These are phyloP conservation scores for Dynastes maya DNA, from an alignment of 2,888 invertebrate genomes.

Conservation along the genomic window DNA sequence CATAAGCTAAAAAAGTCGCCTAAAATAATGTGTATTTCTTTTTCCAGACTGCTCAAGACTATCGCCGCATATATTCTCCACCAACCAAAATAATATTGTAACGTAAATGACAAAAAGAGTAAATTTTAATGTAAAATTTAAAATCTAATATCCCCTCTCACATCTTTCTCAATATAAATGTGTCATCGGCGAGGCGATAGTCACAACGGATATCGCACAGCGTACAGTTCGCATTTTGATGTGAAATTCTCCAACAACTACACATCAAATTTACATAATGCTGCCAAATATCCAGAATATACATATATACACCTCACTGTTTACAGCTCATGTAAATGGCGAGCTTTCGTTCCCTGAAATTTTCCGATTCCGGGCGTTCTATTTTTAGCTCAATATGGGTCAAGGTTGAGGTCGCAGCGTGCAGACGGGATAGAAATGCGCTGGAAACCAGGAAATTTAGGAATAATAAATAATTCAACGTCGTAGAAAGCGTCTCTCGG, in stretches of 20 bases:
- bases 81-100: no score
- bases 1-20: no score
- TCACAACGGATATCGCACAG: no score
- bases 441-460: slow-evolving; percentile 30
- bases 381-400: slow-evolving; percentile 56
- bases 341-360: slow-evolving; percentile 30
- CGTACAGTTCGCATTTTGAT: no score
- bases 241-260: slow-evolving; percentile 10
- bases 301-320: slow-evolving; percentile 10
- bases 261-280: slow-evolving; percentile 29
- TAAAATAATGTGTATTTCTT: no score
- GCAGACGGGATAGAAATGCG: slow-evolving; percentile 44
- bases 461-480: slow-evolving; percentile 37
- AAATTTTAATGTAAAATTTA: no score
- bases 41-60: no score
- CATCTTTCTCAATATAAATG: no score
- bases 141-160: no score
- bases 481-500: neutral
- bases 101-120: no score
- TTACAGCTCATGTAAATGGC: slow-evolving; percentile 8
- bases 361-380: slow-evolving; percentile 55
- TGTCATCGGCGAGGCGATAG: no score
- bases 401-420: slow-evolving; percentile 52
- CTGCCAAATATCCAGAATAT: slow-evolving; percentile 8
- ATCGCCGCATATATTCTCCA: no score